Evolutionary conservation across 2,113 vertebrate species (phyloP), one percentile per base, ranked within the genome.

Genomic region (Calypte anna): DNA sequence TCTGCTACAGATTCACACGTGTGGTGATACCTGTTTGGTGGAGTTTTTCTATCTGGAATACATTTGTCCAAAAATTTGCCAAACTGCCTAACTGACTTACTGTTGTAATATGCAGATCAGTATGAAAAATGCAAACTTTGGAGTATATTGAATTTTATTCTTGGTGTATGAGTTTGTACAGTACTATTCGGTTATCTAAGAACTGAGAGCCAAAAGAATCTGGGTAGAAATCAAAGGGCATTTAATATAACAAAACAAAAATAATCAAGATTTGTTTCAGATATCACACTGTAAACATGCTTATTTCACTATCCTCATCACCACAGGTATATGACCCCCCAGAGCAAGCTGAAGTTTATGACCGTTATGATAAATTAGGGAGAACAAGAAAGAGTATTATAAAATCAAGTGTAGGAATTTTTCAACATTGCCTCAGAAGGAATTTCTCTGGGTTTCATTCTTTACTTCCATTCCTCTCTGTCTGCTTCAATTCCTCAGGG

Each of bases 1-100:
- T 51, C 36, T 77, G 27, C 22, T 51, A 43, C 4, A 28, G n/a
- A 3, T 2, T 48, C 2, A 48, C 5, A 11, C 1, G 0, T 10
- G 14, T 66, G 23, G 2, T 44, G 13, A 63, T 76, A 23, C 7
- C 36, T 38, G 1, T 69, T 82, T 73, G 10, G 18, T 63, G 40
- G 12, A 91, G 25, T 23, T 82, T 76, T 85, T 73, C 30, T 69
- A 1, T 19, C 6, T 54, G 64, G 79, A 68, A 40, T 36, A 27
- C 4, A 44, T 25, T 63, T 27, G 17, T 12, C 57, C 7, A 23
- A 68, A 68, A 15, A 5, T 58, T 82, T 85, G 8, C 22, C 11
- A 63, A 79, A 16, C 11, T 51, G 4, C 24, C 40, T 44, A 63
- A 59, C 30, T n/a, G 23, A 4, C 53, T 86, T n/a, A 9, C 15